Conservation (phyloP, 2,113 vertebrate species). For the Oncorhynchus mykiss region DNA sequence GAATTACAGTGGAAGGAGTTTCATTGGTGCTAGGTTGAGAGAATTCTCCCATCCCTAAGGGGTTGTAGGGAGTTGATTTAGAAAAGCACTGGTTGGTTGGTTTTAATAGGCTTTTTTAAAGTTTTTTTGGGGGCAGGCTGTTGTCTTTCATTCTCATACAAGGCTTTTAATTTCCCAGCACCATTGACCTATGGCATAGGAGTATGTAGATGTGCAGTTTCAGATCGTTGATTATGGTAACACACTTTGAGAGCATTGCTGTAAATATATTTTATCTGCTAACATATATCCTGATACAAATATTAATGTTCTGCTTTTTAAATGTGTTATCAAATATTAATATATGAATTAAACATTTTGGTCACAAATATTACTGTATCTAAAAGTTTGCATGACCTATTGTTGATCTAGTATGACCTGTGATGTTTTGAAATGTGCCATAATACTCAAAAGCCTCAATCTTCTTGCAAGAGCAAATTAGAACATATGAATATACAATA, state of each 20-base stretch:
- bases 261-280: constrained; percentile 63
- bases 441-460: constrained; percentile 66
- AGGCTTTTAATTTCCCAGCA: constrained; percentile 43
- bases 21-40: constrained; percentile 55
- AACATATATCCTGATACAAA: constrained; percentile 63
- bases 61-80: constrained; percentile 43
- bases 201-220: constrained; percentile 49
- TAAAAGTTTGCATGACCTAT: constrained; percentile 77
- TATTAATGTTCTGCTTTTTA: constrained; percentile 77
- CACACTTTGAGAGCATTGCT: constrained; percentile 59
- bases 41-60: constrained; percentile 40
- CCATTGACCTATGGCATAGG: constrained; percentile 43
- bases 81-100: constrained; percentile 26
- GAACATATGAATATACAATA: constrained; percentile 46
- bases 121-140: constrained; percentile 30
- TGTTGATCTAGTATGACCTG: constrained; percentile 68
- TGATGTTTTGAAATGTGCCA: constrained; percentile 79
- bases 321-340: constrained; percentile 70
- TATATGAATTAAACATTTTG: constrained; percentile 60
- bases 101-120: background rate
- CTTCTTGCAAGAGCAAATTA: constrained; percentile 54
- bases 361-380: constrained; percentile 65
- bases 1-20: constrained; percentile 49
- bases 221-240: constrained; percentile 36
- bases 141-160: constrained; percentile 43